Evolutionary conservation across 2,888 invertebrate species (phyloP), one percentile per base, ranked within the genome.

Genomic region (Pantelozetes paolii): DNA sequence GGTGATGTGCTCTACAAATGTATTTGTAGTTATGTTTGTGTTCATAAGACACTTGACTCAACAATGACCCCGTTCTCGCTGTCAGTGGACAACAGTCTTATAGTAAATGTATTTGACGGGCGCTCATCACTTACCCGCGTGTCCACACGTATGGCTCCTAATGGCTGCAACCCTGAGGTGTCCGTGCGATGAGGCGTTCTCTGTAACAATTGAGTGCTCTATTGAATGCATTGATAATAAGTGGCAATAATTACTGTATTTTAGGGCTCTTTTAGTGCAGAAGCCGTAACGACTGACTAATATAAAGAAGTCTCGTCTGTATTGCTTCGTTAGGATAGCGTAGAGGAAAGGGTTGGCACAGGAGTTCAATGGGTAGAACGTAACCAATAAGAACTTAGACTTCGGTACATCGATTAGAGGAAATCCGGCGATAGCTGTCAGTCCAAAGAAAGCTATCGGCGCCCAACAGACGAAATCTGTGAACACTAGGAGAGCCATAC

Each of bases 341-440:
- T 94, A 95, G 2, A 95, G 84, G 84, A 93, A 94, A 0, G 94
- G 94, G 83, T 95, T 94, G 50, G 94, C 92, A 81, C 92, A 93
- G 0, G 93, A 90, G 83, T 94, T 94, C 76, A 95, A 83, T 0
- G 94, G 94, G 81, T 94, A 92, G 81, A 94, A 92, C 81, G 94
- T 92, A 11, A 94, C 93, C 76, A 93, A 83, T 15, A 93, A 83
- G 70, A 94, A 83, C 79, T 86, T 86, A 9, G 86, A 84, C 75
- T 84, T 83, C 48, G 85, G 84, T 0, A 94, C 89, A 78, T 90
- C 90, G 59, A 94, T 92, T 76, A 94, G 83, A 0, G 94, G 92
- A 78, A 86, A 88, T 0, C 92, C 93, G 0, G 91, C 88, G 48
- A 94, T 84, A 0, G 94, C 94, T 0, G 93, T 92, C 6, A 93